Base-by-base conservation (phyloP, 1,140 invertebrate genomes). In the Drosophila triauraria region DNA sequence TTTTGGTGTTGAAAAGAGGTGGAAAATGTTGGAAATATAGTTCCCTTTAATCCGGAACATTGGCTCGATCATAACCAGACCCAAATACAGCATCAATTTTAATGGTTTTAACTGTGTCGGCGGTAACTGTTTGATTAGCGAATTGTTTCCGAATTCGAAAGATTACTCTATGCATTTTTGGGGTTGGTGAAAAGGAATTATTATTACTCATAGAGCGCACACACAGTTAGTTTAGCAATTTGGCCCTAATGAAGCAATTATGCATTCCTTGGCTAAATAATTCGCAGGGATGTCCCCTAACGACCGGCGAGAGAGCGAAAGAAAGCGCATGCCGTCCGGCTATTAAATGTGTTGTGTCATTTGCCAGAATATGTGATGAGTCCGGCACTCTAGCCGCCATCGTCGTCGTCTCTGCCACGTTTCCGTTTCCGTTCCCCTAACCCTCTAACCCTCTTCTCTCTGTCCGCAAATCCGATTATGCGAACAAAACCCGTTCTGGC, bases 391-490 rank as follows among this genome's bases (percentile, higher is more conserved):
- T 43, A 46, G 20, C 32, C 30, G 32, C 58, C 58, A 3, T 53
- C 25, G 7, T 53, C 25, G 17, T 20, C 3, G 32, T 51, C 30
- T 50, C 44, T 20, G 53, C 23, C 15, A 15, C 47, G 15, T 25
- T 48, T 13, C 23, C 15, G 9, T 61, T 20, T 35, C 40, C 42
- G n/a, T 60, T 20, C 27, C 58, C 42, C 15, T 12, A 17, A 15
- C 23, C 8, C 27, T 2, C 23, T 32, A 8, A 32, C 35, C 27
- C 15, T 6, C 30, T 20, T 38, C 23, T 10, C 42, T 48, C 38
- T 76, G 42, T 15, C 54, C 59, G 54, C 53, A 90, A 90, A 90
- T 90, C 85, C 81, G 85, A 88, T 90, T 88, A 90, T 85, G 85
- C 64, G 86, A 80, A 63, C 81, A 79, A 85, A 90, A 74, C 71